Evolutionary conservation across 1,140 invertebrate species (phyloP).

Genomic region (Trachymyrmex septentrionalis): DNA sequence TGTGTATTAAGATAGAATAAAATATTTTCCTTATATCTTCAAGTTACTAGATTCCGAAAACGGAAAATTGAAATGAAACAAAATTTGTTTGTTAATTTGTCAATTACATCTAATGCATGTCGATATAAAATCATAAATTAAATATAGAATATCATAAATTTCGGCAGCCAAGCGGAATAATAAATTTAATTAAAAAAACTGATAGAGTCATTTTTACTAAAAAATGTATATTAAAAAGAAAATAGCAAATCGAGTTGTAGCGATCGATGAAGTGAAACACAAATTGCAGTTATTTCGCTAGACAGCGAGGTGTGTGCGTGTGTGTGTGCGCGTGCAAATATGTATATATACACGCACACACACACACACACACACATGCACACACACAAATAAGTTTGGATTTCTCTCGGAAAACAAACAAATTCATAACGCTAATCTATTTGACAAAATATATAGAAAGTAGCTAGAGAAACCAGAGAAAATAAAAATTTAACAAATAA

Average conservation of each 20-base stretch:
- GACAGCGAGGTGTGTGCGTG: not conserved
- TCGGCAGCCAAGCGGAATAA: not conserved
- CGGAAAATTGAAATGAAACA: too few species aligned
- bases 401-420: constrained; percentile 60
- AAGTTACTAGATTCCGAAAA: too few species aligned
- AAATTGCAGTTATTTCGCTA: constrained; percentile 62
- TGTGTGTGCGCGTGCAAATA: too few species aligned
- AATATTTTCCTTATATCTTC: too few species aligned
- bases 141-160: not conserved
- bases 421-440: constrained; percentile 69
- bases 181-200: not conserved
- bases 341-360: too few species aligned
- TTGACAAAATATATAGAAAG: not conserved
- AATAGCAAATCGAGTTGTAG: constrained; percentile 30
- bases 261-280: constrained; percentile 31
- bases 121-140: too few species aligned
- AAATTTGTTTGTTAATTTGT: not conserved
- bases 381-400: constrained; percentile 24
- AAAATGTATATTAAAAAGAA: constrained; percentile 2
- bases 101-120: not conserved
- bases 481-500: not conserved
- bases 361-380: too few species aligned
- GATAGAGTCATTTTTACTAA: constrained; percentile 10
- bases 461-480: not conserved
- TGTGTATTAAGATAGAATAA: too few species aligned